These are phyloP conservation scores for Lasiurus cinereus DNA, from an alignment of 2,113 vertebrate genomes.

Conservation along the genomic window DNA sequence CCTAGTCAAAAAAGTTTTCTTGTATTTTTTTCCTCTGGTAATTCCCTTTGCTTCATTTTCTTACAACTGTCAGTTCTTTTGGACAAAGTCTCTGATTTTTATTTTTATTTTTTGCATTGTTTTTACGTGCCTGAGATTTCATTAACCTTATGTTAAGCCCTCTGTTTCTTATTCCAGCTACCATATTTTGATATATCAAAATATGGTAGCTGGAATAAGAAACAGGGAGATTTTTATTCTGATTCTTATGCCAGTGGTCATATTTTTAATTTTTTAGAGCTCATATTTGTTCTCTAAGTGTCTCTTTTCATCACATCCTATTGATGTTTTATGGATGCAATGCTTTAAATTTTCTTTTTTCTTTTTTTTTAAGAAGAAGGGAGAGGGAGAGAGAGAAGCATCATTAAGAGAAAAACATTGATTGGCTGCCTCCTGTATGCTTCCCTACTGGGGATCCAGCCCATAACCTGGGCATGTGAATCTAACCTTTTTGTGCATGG, in stretches of 20 bases:
- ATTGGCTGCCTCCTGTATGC: not conserved
- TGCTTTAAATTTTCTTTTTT: not conserved
- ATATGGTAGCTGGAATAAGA: not conserved
- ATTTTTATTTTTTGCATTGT: not conserved
- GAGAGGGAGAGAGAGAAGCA: not conserved
- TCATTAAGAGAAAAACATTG: not conserved
- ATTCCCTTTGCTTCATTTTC: not conserved
- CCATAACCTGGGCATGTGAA: not conserved
- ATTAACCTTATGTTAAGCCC: not conserved
- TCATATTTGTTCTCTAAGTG: not conserved
- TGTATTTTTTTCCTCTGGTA: not conserved
- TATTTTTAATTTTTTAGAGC: slow-evolving; percentile 1
- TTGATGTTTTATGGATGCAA: not conserved
- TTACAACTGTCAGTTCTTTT: not conserved
- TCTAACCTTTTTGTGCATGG: not conserved
- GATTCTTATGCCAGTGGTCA: not conserved
- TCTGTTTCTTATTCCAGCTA: not conserved
- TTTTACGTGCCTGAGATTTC: not conserved
- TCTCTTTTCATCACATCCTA: slow-evolving; percentile 9
- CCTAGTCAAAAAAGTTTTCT: not conserved
- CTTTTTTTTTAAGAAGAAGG: not conserved
- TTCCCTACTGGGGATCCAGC: too few relatives aligned
- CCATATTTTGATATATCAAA: not conserved
- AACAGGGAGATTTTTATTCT: not conserved
- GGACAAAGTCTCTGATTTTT: not conserved